Evolutionary conservation across 2,888 invertebrate genomes (phyloP), one percentile per base, ranked within the genome.

Genomic region (Diogma glabrata): DNA sequence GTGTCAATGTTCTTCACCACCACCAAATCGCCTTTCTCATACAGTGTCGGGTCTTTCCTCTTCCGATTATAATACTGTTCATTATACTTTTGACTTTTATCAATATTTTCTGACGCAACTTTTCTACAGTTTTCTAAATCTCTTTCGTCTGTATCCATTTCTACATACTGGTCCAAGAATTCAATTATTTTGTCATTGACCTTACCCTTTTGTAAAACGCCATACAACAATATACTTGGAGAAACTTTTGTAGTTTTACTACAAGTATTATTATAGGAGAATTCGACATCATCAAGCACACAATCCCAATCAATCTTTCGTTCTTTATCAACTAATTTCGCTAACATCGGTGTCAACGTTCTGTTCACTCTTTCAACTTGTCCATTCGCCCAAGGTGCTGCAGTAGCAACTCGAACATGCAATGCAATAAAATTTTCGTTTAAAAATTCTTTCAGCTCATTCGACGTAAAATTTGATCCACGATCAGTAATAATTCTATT

Each of bases 381-480:
- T 10, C 33, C 12, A 33, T 33, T 33, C 6, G 33, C 33, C 16
- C 33, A 16, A 33, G 55, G 50, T 6, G 47, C 50, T 2, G 46
- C 49, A 7, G 51, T 53, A 12, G 53, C 52, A n/a, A 24, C 50
- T 38, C 49, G 33, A 12, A 55, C 47, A 23, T 55, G 55, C 14
- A n/a, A n/a, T 14, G 47, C 22, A 30, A 55, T 49, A 50, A 49
- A 47, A 20, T 49, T 23, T 14, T 53, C 49, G 20, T 43, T 26
- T 16, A 51, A 17, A 22, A 53, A 43, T 4, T 28, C 14, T 2
- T 2, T 12, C 26, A 51, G 51, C 46, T 47, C 36, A 19, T 7
- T 38, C 22, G 51, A 43, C 14, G 33, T 33, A 14, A 33, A 33
- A 33, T 33, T 33, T n/a, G n/a, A n/a, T 33, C 10, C 33, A n/a